Evolutionary conservation across 2,797 vertebrate species (phyloP).

Genomic region (Acanthurus leucopareius): DNA sequence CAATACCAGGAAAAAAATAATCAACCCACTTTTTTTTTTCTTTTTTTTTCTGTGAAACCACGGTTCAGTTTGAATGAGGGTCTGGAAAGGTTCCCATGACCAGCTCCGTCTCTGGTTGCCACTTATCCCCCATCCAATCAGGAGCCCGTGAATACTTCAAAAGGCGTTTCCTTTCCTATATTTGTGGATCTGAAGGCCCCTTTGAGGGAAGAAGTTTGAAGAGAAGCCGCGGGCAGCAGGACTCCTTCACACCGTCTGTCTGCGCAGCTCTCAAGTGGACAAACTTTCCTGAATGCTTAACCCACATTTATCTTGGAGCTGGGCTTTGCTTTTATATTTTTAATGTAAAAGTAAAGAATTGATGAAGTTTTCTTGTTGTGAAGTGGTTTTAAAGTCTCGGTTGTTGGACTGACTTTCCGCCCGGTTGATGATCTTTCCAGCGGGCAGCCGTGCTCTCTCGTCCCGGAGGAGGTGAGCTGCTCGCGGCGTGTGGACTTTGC

Average conservation of each 20-base stretch:
- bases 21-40: constrained; percentile 11
- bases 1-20: constrained; percentile 56
- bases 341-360: neutral
- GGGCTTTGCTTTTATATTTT: neutral
- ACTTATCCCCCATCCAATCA: constrained; percentile 77
- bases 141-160: constrained; percentile 48
- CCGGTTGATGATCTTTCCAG: constrained; percentile 37
- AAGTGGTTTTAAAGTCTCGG: neutral
- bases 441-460: constrained; percentile 39
- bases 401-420: neutral
- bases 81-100: constrained; percentile 49
- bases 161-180: constrained; percentile 76
- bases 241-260: neutral
- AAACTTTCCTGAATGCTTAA: too few relatives aligned
- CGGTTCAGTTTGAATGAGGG: constrained; percentile 19
- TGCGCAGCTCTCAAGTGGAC: neutral
- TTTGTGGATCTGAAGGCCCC: constrained; percentile 59
- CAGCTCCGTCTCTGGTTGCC: constrained; percentile 41
- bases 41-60: constrained; percentile 1
- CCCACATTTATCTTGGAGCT: too few relatives aligned
- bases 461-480: constrained; percentile 18
- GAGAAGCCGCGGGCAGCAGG: constrained; percentile 39
- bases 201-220: too few relatives aligned
- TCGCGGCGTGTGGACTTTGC: constrained; percentile 17
- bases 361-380: neutral